A percentile compares a stretch with the other conserved stretches of the same genome.
Evolutionary conservation across 2,797 vertebrate genomes (phyloP).

Genomic region (Sebastes dallii): DNA sequence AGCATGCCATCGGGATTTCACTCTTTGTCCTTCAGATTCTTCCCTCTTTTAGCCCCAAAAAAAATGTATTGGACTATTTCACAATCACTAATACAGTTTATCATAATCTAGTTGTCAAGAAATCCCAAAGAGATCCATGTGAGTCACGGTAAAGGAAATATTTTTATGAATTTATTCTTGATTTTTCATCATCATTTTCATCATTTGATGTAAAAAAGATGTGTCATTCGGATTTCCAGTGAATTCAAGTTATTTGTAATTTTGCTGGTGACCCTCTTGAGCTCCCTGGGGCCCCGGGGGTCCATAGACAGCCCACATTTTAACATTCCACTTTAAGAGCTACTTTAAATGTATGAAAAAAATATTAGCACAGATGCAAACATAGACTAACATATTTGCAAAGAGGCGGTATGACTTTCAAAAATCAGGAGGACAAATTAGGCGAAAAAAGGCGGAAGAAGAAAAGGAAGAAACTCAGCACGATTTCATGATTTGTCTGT

Average conservation of each 20-base stretch:
- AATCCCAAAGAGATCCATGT: neutral
- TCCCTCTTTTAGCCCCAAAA: conserved; percentile 30
- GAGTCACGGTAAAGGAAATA: no score
- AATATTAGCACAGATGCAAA: conserved; percentile 21
- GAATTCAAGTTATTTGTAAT: neutral
- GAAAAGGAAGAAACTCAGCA: conserved; percentile 22
- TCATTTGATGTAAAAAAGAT: neutral
- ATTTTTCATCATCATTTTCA: neutral
- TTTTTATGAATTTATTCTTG: no score
- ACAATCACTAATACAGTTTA: conserved; percentile 5
- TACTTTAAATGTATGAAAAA: neutral
- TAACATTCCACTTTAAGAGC: neutral
- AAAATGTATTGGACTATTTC: conserved; percentile 14
- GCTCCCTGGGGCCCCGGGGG: neutral
- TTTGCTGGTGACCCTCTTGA: conserved; percentile 2
- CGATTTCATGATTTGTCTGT: conserved; percentile 25
- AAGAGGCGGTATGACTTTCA: neutral
- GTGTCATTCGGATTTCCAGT: neutral
- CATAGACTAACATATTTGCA: neutral
- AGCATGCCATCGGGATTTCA: conserved; percentile 67
- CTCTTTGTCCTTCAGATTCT: conserved; percentile 69
- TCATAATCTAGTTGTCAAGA: neutral
- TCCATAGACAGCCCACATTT: neutral
- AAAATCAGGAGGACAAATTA: neutral
- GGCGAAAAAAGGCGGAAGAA: conserved; percentile 14